Conservation (phyloP, 2,113 vertebrate species). For the Nipponia nippon region DNA sequence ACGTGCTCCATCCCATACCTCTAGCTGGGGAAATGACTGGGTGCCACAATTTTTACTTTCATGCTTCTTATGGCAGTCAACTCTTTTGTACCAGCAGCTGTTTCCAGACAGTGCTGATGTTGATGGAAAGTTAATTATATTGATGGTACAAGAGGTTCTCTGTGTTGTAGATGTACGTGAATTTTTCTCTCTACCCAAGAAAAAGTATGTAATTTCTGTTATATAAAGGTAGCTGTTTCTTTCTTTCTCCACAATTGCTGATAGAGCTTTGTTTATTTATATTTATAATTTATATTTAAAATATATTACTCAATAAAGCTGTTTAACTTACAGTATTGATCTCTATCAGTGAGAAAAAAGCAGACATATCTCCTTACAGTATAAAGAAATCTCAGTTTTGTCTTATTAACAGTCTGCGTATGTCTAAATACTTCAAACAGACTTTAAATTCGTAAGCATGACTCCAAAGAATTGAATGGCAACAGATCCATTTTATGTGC, state of each 20-base stretch:
- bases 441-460: background rate
- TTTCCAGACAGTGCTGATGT: background rate
- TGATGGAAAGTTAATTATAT: background rate
- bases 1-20: background rate
- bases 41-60: background rate
- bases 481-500: background rate
- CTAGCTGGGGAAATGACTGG: background rate
- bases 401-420: background rate
- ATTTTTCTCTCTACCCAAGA: background rate
- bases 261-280: background rate
- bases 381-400: background rate
- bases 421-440: background rate
- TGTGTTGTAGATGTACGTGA: background rate
- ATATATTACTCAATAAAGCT: background rate
- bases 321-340: background rate
- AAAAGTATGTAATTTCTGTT: background rate
- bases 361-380: background rate
- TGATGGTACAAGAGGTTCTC: background rate
- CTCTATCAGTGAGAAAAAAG: background rate
- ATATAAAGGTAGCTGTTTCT: background rate
- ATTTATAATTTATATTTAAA: background rate
- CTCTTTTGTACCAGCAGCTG: background rate
- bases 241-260: background rate
- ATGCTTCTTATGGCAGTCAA: background rate
- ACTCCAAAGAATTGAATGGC: background rate